Conservation (phyloP, 30 jellyfish, hydroid and myxozoan species). For the Cassiopea xamachana region DNA sequence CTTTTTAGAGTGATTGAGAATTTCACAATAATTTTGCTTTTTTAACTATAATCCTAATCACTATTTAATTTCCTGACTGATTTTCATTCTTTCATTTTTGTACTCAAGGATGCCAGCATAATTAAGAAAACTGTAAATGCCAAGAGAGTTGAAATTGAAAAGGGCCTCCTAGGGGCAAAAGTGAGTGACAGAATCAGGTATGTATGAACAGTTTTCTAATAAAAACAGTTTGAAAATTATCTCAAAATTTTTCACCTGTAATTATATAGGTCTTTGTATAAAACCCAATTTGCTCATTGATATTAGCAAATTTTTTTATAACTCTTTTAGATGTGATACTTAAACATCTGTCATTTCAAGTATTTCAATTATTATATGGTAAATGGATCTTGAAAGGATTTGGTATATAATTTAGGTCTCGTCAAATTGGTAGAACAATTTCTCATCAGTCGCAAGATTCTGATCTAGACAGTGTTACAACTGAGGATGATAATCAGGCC, state of each 20-base stretch:
- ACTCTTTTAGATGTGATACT: too few species aligned
- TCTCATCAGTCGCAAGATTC: slow-evolving; percentile 70
- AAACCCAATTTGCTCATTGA: too few species aligned
- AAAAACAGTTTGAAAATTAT: too few species aligned
- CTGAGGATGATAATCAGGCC: slow-evolving; percentile 64
- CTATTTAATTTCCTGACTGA: background rate
- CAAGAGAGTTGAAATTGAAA: slow-evolving; percentile 69
- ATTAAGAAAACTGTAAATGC: slow-evolving; percentile 80
- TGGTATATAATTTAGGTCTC: slow-evolving; percentile 13
- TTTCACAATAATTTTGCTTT: too few species aligned
- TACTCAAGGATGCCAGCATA: slow-evolving; percentile 84
- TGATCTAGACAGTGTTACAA: slow-evolving; percentile 65
- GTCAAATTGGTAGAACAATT: slow-evolving; percentile 62
- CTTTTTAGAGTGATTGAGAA: too few species aligned
- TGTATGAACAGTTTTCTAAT: background rate
- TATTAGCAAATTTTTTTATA: too few species aligned
- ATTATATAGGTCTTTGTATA: too few species aligned
- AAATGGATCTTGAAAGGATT: too few species aligned
- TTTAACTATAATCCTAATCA: background rate
- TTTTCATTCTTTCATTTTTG: background rate
- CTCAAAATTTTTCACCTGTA: too few species aligned
- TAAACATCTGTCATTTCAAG: background rate
- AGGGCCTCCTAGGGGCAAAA: slow-evolving; percentile 76
- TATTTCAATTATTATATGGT: too few species aligned
- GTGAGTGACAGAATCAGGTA: slow-evolving; percentile 72